Base-by-base conservation (phyloP, 2,113 vertebrate species). In the Archocentrus centrarchus region DNA sequence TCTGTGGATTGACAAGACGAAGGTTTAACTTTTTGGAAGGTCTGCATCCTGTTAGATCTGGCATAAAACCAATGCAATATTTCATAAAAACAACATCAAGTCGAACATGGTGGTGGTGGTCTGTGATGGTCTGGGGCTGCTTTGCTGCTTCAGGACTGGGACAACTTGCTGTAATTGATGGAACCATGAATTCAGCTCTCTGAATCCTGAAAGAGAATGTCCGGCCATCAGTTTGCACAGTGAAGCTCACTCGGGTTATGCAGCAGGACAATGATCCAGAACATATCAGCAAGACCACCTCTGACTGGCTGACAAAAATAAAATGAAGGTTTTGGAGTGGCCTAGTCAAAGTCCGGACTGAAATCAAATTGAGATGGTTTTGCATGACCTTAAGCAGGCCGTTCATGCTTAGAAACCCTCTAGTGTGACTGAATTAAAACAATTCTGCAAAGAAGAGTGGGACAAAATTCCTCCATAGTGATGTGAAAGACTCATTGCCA, bases 11-110 rank as follows among this genome's bases (percentile, higher is more conserved):
- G 63, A 66, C 24, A 2, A 68, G 44, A 39, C 44, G 24, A 24
- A 66, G 24, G 39, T 66, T 66, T 9, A 66, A 66, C 63, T 66
- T 66, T 66, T n/a, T 66, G n/a, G 63, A 66, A 66, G 63, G 13
- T 39, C 44, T 66, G n/a, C 44, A 66, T 44, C 0, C 39, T 9
- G 39, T 66, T 44, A 44, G 39, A 66, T 44, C 63, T 44, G 39
- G 39, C 44, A 22, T 44, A 44, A 44, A 66, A 44, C 39, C 9
- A 66, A 44, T n/a, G 24, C n/a, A 66, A n/a, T 7, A 66, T 66
- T 66, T 44, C 18, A 63, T n/a, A 13, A 63, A 37, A 66, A 66
- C 13, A 44, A 47, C 39, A 66, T 44, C 63, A 24, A 24, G 22
- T 2, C n/a, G 15, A n/a, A 39, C 13, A 66, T 44, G 63, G 39